Evolutionary conservation across 2,888 invertebrate species (phyloP).

Genomic region (Catocala nupta): DNA sequence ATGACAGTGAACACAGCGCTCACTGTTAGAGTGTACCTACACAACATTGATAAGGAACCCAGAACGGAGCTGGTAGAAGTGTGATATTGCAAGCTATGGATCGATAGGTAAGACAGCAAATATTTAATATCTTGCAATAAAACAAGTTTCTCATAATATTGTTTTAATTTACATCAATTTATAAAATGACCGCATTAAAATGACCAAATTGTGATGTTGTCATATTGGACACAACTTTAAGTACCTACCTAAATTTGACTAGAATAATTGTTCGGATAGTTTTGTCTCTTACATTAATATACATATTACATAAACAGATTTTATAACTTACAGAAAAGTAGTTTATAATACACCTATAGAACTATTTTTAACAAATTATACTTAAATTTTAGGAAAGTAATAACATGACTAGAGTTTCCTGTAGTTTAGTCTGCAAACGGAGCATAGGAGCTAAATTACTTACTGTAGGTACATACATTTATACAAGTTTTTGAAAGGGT

Average conservation of each 20-base stretch:
- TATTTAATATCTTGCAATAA: conserved; percentile 1
- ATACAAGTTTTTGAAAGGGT: not conserved
- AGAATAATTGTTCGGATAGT: conserved; percentile 28
- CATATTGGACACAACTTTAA: conserved; percentile 19
- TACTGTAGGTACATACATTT: conserved; percentile 2
- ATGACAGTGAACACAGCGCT: too few species aligned
- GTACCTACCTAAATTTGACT: conserved; percentile 45
- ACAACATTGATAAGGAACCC: too few species aligned
- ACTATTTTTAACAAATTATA: conserved; percentile 31
- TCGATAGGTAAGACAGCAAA: too few species aligned
- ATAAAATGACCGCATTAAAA: conserved; percentile 62
- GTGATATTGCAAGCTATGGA: too few species aligned
- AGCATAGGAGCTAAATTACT: conserved; percentile 10
- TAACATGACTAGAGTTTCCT: conserved; percentile 44
- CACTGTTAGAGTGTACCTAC: too few species aligned
- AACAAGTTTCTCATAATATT: conserved; percentile 42
- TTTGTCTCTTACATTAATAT: conserved; percentile 24
- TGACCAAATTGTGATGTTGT: conserved; percentile 9
- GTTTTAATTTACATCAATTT: conserved; percentile 73
- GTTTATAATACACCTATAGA: conserved; percentile 14
- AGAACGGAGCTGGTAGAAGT: too few species aligned
- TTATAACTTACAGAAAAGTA: conserved; percentile 22
- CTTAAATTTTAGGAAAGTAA: conserved; percentile 21
- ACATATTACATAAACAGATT: conserved; percentile 26
- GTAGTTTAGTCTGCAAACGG: conserved; percentile 26